Base-by-base conservation (phyloP, 2,888 invertebrate species). In the Drosophila nr. medialis region DNA sequence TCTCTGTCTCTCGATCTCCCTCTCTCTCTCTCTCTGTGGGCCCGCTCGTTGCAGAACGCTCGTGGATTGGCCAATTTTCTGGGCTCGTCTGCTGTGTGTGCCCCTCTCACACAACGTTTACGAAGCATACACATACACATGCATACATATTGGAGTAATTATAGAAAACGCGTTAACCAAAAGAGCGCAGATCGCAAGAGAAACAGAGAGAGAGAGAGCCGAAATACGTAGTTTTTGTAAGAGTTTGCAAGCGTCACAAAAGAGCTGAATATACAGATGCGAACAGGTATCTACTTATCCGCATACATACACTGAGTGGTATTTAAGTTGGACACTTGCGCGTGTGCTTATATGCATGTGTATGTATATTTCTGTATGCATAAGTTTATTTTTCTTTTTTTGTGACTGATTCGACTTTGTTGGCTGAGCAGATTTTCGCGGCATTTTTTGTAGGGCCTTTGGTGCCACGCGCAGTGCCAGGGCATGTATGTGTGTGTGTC, bases 11-110 rank as follows among this genome's bases (percentile, higher is more conserved):
- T 21, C 13, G 13, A 8, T 18, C 32, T 10, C 50, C n/a, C 18
- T 8, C 49, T 18, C 8, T 7, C 1, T 15, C 7, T 30, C n/a
- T 27, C 11, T 6, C 30, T 38, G 75, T 70, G 70, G 65, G 74
- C 64, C 58, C 64, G 78, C 62, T 74, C 61, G 42, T 34, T 32
- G 24, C 49, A 64, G 64, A 78, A 62, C 64, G 81, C 81, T 48
- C 71, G 71, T 72, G 76, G 87, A 85, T 85, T 85, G 84, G 84
- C 68, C 64, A 83, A 75, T 77, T 85, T 87, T 85, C 81, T 85
- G 84, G 84, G 84, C 84, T 87, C 84, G 84, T 85, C 82, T 72
- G 73, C 64, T 78, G 71, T 70, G 64, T 54, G 13, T 29, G 38
- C 40, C 21, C 54, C 68, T 64, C 65, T 71, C 75, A 42, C 50